Evolutionary conservation across 1,140 invertebrate species (phyloP).

Genomic region (Nymphalis io): DNA sequence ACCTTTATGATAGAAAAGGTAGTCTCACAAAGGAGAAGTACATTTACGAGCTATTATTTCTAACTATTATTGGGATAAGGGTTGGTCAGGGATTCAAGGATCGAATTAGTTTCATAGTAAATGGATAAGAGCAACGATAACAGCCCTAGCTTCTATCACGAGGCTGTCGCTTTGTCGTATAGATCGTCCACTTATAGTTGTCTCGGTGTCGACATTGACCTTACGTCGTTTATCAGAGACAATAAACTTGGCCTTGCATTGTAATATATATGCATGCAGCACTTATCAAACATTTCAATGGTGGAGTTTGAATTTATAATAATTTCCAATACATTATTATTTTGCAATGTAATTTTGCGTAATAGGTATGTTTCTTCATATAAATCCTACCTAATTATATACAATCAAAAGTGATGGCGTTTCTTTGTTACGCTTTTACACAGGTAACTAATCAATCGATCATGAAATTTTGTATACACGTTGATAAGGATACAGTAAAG

Average conservation of each 20-base stretch:
- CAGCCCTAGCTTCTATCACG: conserved; percentile 16
- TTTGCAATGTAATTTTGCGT: no score
- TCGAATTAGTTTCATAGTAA: background rate
- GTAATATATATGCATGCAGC: conserved; percentile 24
- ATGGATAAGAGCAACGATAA: background rate
- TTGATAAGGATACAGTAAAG: no score
- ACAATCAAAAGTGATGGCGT: no score
- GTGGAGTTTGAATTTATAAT: background rate
- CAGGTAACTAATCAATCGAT: no score
- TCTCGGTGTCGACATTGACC: conserved; percentile 36
- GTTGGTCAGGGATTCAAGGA: background rate
- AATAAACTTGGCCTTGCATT: conserved; percentile 40
- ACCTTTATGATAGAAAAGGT: no score
- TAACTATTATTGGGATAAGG: conserved; percentile 2
- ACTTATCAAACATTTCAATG: conserved; percentile 27
- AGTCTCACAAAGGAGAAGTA: no score
- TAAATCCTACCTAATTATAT: no score
- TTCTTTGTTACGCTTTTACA: no score
- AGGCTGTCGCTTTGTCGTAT: conserved; percentile 33
- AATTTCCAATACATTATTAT: no score
- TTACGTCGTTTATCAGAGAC: conserved; percentile 31
- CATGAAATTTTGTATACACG: no score
- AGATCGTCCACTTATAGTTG: conserved; percentile 37
- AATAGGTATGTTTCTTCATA: no score
- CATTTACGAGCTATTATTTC: background rate